Percentiles rank a stretch among this genome's conserved stretches.
These are phyloP conservation scores for Epistrophe eligans DNA, from an alignment of 2,888 invertebrate genomes.

Conservation along the genomic window DNA sequence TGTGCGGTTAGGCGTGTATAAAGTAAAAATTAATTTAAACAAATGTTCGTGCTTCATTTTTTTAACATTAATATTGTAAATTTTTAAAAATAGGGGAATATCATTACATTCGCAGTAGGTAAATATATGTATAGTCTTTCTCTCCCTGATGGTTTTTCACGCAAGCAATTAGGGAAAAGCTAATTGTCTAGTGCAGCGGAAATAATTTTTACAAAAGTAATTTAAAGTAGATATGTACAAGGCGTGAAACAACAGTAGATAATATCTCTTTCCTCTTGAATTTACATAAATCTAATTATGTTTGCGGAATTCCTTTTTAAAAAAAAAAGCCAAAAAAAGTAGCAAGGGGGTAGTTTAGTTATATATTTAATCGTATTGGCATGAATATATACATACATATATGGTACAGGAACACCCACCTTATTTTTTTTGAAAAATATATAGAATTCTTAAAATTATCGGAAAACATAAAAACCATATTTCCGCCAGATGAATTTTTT, in stretches of 20 bases:
- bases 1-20: background rate
- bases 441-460: too few species aligned
- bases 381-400: too few species aligned
- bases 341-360: background rate
- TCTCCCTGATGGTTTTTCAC: background rate
- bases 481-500: too few species aligned
- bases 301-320: background rate
- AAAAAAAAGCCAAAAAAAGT: background rate
- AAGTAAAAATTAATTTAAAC: background rate
- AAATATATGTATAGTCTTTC: too few species aligned
- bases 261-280: background rate
- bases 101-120: background rate
- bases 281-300: constrained; percentile 1
- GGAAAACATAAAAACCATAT: too few species aligned
- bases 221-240: background rate
- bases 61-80: background rate
- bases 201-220: constrained; percentile 1
- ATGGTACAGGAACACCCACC: too few species aligned
- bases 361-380: background rate
- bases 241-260: background rate
- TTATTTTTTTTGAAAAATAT: too few species aligned
- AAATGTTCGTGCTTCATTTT: constrained; percentile 12
- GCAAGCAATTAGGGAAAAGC: constrained; percentile 5
- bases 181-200: constrained; percentile 16
- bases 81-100: background rate